Percentiles rank a stretch among this genome's conserved stretches.
Conservation (phyloP, 2,888 invertebrate species). For the Ypsolopha scabrella region DNA sequence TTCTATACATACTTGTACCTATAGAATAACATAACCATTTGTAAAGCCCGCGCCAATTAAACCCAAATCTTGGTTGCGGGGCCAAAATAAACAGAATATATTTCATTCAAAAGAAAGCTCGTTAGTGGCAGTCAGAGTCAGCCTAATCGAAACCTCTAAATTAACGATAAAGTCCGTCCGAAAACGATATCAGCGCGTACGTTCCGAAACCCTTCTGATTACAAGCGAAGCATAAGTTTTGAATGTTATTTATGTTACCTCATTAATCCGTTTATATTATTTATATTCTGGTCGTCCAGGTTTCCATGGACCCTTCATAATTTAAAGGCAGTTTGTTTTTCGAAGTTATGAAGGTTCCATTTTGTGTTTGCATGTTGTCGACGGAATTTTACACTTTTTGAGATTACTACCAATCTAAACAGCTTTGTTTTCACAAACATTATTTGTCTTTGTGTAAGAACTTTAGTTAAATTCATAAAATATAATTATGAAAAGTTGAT, state of each 20-base stretch:
- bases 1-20: neutral
- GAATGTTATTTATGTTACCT: slow-evolving; percentile 38
- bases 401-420: neutral
- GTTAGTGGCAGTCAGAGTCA: slow-evolving; percentile 56
- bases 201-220: slow-evolving; percentile 54
- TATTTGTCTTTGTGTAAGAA: too few species aligned
- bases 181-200: slow-evolving; percentile 54
- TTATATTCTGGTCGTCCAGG: slow-evolving; percentile 2
- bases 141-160: slow-evolving; percentile 65
- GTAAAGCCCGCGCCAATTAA: slow-evolving; percentile 1
- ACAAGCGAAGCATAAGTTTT: slow-evolving; percentile 48
- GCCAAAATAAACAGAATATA: slow-evolving; percentile 26
- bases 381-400: neutral
- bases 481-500: too few species aligned
- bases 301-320: slow-evolving; percentile 1
- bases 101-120: slow-evolving; percentile 50
- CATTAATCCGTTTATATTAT: slow-evolving; percentile 16
- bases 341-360: neutral
- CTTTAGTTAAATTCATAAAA: too few species aligned
- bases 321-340: slow-evolving; percentile 1
- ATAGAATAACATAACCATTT: neutral
- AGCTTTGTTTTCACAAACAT: too few species aligned
- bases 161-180: slow-evolving; percentile 61
- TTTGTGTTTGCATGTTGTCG: neutral
- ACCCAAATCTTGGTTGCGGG: neutral